Percentiles rank a stretch among this genome's conserved stretches.
Evolutionary conservation across 2,797 vertebrate genomes (phyloP).

Genomic region (Toxotes lorentzi): DNA sequence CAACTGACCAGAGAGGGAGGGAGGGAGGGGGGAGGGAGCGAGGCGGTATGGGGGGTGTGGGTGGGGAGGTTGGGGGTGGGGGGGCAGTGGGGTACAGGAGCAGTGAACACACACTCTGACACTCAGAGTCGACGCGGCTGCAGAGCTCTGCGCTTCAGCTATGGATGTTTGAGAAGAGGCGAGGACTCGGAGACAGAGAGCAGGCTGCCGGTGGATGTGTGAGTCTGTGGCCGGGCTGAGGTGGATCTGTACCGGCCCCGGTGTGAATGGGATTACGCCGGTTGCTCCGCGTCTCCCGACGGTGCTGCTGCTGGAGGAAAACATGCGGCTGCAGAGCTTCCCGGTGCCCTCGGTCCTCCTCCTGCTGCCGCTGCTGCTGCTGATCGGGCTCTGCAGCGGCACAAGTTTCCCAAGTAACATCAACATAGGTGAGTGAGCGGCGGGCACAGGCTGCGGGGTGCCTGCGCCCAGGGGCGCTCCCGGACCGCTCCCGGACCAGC

Average conservation of each 20-base stretch:
- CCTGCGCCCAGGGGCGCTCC: background rate
- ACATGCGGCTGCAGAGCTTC: conserved; percentile 91
- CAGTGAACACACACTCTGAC: conserved; percentile 34
- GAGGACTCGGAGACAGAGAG: background rate
- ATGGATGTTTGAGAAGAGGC: conserved; percentile 84
- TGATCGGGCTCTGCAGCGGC: conserved; percentile 90
- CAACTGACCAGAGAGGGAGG: background rate
- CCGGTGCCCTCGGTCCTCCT: conserved; percentile 77
- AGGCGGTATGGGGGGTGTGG: background rate
- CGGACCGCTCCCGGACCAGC: background rate
- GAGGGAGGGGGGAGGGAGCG: background rate
- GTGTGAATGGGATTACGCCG: conserved; percentile 89
- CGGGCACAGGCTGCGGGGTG: background rate
- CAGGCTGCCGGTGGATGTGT: conserved; percentile 34
- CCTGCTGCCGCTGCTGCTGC: conserved; percentile 83
- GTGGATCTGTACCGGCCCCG: conserved; percentile 39
- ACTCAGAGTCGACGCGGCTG: conserved; percentile 46
- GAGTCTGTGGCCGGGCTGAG: conserved; percentile 37
- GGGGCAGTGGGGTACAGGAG: conserved; percentile 5
- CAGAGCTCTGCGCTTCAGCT: conserved; percentile 85
- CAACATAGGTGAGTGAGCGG: conserved; percentile 93
- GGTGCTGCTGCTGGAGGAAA: conserved; percentile 90
- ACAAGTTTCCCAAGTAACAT: conserved; percentile 99
- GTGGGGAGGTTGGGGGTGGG: background rate
- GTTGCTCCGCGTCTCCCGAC: conserved; percentile 40